These are phyloP conservation scores for Eutrigla gurnardus DNA, from an alignment of 2,797 vertebrate genomes.

Conservation along the genomic window DNA sequence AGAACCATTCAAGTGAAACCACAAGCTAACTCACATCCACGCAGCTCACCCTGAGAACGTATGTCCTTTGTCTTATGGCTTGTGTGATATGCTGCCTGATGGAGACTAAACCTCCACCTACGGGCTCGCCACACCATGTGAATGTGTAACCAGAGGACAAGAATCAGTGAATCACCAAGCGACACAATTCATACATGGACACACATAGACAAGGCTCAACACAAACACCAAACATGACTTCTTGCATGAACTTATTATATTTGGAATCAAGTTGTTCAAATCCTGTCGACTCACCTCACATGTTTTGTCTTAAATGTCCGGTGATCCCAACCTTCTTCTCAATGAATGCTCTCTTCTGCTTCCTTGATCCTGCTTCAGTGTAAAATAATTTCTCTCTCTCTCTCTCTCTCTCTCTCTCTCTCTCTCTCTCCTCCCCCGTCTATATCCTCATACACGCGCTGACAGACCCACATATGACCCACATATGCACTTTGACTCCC, in stretches of 20 bases:
- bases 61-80: background rate
- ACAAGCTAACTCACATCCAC: background rate
- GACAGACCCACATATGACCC: conserved; percentile 5
- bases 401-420: conserved; percentile 14
- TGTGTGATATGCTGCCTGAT: conserved; percentile 1
- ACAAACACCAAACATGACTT: background rate
- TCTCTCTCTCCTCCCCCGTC: conserved; percentile 12
- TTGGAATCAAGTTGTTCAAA: conserved; percentile 7
- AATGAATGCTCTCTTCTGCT: conserved; percentile 33
- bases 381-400: conserved; percentile 29
- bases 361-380: conserved; percentile 37
- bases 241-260: background rate
- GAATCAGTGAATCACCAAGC: conserved; percentile 30
- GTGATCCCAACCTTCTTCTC: conserved; percentile 18
- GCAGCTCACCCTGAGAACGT: background rate
- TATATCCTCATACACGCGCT: conserved; percentile 21
- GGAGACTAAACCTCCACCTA: background rate
- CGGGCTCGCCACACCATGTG: conserved; percentile 20
- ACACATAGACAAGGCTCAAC: background rate
- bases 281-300: conserved; percentile 65
- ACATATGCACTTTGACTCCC: conserved; percentile 17
- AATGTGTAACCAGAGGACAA: conserved; percentile 59
- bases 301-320: conserved; percentile 21
- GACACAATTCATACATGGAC: background rate
- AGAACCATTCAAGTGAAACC: background rate